Evolutionary conservation across 2,113 vertebrate species (phyloP), one percentile per base, ranked within the genome.

Genomic region (Stigmatopora argus): DNA sequence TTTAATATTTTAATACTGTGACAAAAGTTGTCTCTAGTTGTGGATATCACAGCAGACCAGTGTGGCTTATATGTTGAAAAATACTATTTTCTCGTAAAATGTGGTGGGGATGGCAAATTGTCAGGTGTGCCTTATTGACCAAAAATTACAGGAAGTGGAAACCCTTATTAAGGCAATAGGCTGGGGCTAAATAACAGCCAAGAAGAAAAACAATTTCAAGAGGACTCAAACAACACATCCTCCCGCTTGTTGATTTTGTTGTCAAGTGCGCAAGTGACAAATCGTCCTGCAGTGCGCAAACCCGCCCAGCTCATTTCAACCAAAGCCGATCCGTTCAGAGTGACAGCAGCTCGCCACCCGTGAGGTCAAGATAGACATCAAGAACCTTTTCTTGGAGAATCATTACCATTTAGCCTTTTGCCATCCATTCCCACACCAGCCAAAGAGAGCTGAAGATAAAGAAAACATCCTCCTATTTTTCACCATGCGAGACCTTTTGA

Each of bases 401-500:
- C 63, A 71, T 84, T 83, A 62, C 66, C 71, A 76, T 79, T 85
- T 82, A 71, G 70, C 85, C 76, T 86, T 81, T 81, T 64, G 67
- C 65, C 64, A 31, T 77, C 70, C 74, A 57, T 78, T 72, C 75
- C 78, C 67, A 53, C 5, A 70, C 46, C 71, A 64, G 34, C 31
- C 18, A 12, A 0, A 17, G 45, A 48, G 47, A 38, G 66, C 18
- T 13, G 35, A 31, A 59, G 5, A 3, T 14, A 66, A 67, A 79
- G 77, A 75, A 81, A 56, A 56, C 31, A 53, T 52, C 26, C 66
- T 80, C 75, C 78, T 75, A 83, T 86, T 84, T 82, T 83, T 84
- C 72, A 75, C 66, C 49, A 21, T 64, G 70, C 44, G 69, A 84
- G 84, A 86, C 85, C 82, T 85, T 56, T 89, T 87, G 77, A 64